phyloP scores from a whole-genome alignment of 2,888 invertebrate genomes.

The Liodrosophila aerea region DNA sequence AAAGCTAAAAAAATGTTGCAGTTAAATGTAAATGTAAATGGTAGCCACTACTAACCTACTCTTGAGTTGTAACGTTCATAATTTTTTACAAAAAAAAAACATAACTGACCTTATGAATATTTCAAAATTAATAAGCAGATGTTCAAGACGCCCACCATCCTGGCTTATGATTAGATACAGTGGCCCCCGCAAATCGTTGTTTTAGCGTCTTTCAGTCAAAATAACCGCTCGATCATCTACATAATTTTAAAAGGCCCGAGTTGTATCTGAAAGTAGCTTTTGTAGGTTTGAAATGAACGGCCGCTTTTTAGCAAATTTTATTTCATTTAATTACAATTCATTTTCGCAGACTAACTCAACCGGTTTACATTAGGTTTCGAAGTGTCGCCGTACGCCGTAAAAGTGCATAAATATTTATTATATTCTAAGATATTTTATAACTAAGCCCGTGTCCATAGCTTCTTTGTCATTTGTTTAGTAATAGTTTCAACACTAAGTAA shows the following conservation, averaged over 20 bases:
- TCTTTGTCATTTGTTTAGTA: not conserved
- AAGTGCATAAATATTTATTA: not conserved
- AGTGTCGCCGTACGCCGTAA: constrained; percentile 2
- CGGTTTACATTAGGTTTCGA: constrained; percentile 51
- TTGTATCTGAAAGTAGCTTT: constrained; percentile 23
- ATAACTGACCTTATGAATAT: constrained; percentile 25
- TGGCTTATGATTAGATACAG: not conserved
- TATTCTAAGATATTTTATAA: not conserved
- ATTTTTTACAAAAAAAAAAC: not conserved
- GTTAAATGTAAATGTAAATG: no score
- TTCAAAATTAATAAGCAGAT: constrained; percentile 27
- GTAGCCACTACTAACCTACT: no score
- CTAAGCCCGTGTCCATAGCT: no score
- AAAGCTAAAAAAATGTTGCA: no score
- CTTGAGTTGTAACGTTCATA: no score
- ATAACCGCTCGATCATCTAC: constrained; percentile 17
- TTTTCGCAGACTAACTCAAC: constrained; percentile 39
- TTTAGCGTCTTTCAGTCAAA: constrained; percentile 9
- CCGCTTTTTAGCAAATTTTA: constrained; percentile 24
- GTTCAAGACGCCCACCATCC: constrained; percentile 26
- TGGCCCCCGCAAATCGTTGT: constrained; percentile 29
- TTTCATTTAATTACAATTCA: constrained; percentile 60
- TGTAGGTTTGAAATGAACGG: constrained; percentile 16
- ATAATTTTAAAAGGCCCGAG: not conserved
- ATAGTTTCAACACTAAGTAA: constrained; percentile 4